Conservation (phyloP, 2,888 invertebrate genomes). For the Microlaimidae sp. region DNA sequence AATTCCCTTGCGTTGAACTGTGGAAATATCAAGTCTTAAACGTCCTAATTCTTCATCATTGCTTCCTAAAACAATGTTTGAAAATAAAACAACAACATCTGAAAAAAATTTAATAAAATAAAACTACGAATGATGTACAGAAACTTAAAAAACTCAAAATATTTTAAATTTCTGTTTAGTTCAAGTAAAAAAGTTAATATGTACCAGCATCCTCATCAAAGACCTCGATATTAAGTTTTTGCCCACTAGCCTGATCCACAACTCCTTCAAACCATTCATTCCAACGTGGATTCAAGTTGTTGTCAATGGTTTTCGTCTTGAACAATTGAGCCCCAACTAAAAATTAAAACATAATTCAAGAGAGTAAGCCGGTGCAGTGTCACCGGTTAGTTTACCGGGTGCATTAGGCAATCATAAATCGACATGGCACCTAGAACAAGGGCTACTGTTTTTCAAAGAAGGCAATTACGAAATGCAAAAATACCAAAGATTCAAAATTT, state of each 20-base stretch:
- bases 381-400: no score
- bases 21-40: slow-evolving; percentile 44
- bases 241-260: slow-evolving; percentile 27
- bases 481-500: background rate
- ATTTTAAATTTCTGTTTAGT: no score
- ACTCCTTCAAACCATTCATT: slow-evolving; percentile 73
- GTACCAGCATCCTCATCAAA: slow-evolving; percentile 82
- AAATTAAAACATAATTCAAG: slow-evolving; percentile 34
- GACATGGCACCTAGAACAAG: background rate
- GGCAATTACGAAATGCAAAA: background rate
- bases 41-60: slow-evolving; percentile 83
- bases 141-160: no score
- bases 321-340: slow-evolving; percentile 82
- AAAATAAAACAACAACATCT: no score
- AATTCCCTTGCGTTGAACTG: slow-evolving; percentile 52
- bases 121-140: no score
- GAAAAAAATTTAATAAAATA: no score
- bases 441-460: background rate
- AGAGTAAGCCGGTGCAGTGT: background rate
- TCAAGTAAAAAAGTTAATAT: no score
- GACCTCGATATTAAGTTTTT: slow-evolving; percentile 50
- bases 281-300: slow-evolving; percentile 86
- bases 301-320: slow-evolving; percentile 79
- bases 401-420: no score
- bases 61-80: no score